Percentiles rank a stretch among this genome's conserved stretches.
phyloP scores from a whole-genome alignment of 2,888 invertebrate genomes.

The Oxyteleia sp. region DNA sequence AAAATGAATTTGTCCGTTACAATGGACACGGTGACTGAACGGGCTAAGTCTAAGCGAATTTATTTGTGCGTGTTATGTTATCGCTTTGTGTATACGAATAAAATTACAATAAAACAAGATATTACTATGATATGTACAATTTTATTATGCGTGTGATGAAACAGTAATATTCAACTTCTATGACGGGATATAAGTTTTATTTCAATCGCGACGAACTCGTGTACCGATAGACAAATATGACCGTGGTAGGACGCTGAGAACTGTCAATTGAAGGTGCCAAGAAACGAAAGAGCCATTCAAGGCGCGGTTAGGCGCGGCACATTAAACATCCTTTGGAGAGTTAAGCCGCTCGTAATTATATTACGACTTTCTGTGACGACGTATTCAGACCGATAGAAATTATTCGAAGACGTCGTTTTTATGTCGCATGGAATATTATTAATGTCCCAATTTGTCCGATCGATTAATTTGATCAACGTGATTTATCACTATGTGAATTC shows the following conservation, averaged over 20 bases:
- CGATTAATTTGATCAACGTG: too few species aligned
- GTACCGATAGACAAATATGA: slow-evolving; percentile 75
- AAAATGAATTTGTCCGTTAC: too few species aligned
- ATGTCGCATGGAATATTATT: too few species aligned
- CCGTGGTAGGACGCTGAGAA: slow-evolving; percentile 82
- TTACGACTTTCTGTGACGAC: slow-evolving; percentile 76
- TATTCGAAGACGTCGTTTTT: too few species aligned
- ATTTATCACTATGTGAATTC: too few species aligned
- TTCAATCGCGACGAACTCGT: slow-evolving; percentile 26
- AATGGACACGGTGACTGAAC: too few species aligned
- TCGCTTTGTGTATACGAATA: too few species aligned
- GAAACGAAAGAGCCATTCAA: slow-evolving; percentile 79
- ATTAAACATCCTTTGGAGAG: slow-evolving; percentile 86
- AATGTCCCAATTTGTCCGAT: too few species aligned
- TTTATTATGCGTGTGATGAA: slow-evolving; percentile 52
- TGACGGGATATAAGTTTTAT: slow-evolving; percentile 24
- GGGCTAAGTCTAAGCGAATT: too few species aligned
- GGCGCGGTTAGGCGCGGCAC: slow-evolving; percentile 86
- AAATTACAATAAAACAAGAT: too few species aligned
- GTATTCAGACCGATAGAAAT: slow-evolving; percentile 63
- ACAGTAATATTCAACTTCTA: slow-evolving; percentile 6
- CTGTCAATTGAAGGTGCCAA: slow-evolving; percentile 85
- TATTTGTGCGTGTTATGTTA: too few species aligned
- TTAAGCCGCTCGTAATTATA: slow-evolving; percentile 78
- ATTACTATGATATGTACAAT: too few species aligned